Base-by-base conservation (phyloP, 1,140 invertebrate genomes). In the Gonatopus flavifemur region DNA sequence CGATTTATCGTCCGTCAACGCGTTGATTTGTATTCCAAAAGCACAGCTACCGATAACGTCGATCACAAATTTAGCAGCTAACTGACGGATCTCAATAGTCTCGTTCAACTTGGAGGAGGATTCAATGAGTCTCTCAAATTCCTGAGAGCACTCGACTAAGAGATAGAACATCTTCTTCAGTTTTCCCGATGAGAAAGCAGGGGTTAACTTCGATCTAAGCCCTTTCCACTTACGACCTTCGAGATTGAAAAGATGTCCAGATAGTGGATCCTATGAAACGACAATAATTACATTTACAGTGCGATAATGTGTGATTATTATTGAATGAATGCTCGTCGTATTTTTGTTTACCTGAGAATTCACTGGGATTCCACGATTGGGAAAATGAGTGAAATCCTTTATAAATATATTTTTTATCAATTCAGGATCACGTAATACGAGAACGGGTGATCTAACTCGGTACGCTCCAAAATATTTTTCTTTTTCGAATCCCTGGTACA, bases 11-110 rank as follows among this genome's bases (percentile, higher is more conserved):
- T 82, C 68, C 13, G 68, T 67, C n/a, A 84, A 57, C 2, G 78
- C 77, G 30, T 83, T 80, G 3, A 81, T 78, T 35, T 81, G 73
- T 47, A 84, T 69, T n/a, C 83, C 84, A 57, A 82, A 85, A 3
- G 80, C 83, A 45, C 79, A 80, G 3, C 75, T 81, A 3, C 81
- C 81, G 28, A 86, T 85, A 4, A 82, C 76, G 62, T 85, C 83
- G 8, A 82, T 82, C 5, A 79, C 79, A 49, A 80, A 84, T 49
- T 77, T 77, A 0, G 76, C 66, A 43, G 76, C 72, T 21, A 82
- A 20, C 22, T 82, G 79, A 59, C 80, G 81, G 3, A 76, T 55
- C 54, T 72, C 66, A 19, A 55, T 33, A 6, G 53, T 30, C 8
- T 16, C 46, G 25, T 57, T 43, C 13, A 37, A 46, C 8, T 8